A percentile compares a stretch with the other conserved stretches of the same genome.
These are phyloP conservation scores for Tetraneura akinire DNA, from an alignment of 1,140 invertebrate genomes.

Conservation along the genomic window DNA sequence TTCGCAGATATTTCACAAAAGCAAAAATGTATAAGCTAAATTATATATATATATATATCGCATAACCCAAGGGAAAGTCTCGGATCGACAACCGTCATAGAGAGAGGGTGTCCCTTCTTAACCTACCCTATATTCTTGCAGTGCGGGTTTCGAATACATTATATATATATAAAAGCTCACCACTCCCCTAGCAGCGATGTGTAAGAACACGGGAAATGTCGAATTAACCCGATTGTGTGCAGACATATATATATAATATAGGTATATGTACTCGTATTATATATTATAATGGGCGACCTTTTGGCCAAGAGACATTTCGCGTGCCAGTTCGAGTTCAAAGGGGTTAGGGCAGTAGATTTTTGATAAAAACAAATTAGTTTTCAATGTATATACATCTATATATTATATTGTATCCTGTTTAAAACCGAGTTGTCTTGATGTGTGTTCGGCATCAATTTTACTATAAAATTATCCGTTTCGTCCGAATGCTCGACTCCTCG, in stretches of 20 bases:
- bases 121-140: neutral
- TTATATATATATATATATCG: neutral
- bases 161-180: neutral
- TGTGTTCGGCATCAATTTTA: too few species aligned
- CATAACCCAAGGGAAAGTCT: slow-evolving; percentile 12
- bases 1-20: neutral
- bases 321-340: neutral
- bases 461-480: too few species aligned
- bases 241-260: too few species aligned
- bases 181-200: slow-evolving; percentile 17
- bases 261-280: too few species aligned
- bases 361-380: neutral
- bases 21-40: neutral
- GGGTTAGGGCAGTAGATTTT: neutral
- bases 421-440: too few species aligned
- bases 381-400: too few species aligned
- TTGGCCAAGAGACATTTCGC: too few species aligned
- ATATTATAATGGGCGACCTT: too few species aligned
- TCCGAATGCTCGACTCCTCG: too few species aligned
- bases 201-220: slow-evolving; percentile 20
- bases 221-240: slow-evolving; percentile 14
- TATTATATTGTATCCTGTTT: too few species aligned
- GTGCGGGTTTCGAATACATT: neutral
- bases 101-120: neutral
- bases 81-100: neutral